Evolutionary conservation across 2,113 vertebrate genomes (phyloP).

Genomic region (Saccopteryx leptura): DNA sequence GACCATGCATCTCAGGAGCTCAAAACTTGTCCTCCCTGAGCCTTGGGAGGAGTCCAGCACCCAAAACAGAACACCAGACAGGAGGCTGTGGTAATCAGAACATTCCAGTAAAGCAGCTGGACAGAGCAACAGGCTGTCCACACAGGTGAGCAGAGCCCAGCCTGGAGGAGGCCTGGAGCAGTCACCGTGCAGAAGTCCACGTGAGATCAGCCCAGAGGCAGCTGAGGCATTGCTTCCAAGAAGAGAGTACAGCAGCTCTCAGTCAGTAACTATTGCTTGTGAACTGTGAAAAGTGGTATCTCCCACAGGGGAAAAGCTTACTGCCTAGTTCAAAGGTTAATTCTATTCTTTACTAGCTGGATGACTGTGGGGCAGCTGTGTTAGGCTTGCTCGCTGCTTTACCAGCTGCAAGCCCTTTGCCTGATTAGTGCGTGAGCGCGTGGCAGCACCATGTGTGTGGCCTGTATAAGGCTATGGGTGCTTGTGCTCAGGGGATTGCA

Average conservation of each 20-base stretch:
- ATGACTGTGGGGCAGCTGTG: no score
- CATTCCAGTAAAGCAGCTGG: background rate
- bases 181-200: background rate
- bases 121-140: background rate
- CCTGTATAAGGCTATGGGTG: no score
- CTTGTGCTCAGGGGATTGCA: no score
- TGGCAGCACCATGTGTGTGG: no score
- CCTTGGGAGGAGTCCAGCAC: background rate
- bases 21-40: background rate
- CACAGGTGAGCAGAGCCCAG: background rate
- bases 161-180: background rate
- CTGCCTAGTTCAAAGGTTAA: background rate
- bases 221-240: background rate
- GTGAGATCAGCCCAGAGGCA: accelerated
- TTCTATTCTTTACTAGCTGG: background rate
- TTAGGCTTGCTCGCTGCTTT: no score
- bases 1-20: background rate
- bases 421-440: no score
- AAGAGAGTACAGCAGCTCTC: background rate
- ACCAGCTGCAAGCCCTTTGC: no score
- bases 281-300: background rate
- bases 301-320: background rate
- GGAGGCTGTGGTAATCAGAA: background rate
- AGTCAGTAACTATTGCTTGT: background rate
- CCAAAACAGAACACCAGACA: background rate